phyloP scores from a whole-genome alignment of 1,140 invertebrate species.

The Euwallacea fornicatus region DNA sequence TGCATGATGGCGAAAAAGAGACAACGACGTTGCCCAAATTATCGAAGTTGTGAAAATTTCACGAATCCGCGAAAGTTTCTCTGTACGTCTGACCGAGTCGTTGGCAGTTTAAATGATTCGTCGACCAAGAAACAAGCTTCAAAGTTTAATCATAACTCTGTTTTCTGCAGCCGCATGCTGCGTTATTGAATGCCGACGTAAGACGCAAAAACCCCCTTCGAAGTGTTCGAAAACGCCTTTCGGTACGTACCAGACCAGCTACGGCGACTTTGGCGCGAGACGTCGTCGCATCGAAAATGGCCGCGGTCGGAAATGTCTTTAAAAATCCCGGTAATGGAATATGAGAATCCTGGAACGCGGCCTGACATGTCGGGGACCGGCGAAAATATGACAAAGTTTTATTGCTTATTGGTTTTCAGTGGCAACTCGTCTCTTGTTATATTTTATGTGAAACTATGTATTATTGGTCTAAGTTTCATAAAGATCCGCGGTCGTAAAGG shows the following conservation, averaged over 20 bases:
- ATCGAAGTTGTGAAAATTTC: conserved; percentile 15
- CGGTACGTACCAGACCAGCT: no score
- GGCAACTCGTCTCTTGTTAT: conserved; percentile 15
- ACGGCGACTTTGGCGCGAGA: no score
- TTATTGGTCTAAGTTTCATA: conserved; percentile 11
- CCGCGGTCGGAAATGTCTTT: no score
- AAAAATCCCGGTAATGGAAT: no score
- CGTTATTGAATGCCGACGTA: background rate
- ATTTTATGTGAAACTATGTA: conserved; percentile 29
- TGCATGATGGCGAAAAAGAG: conserved; percentile 6
- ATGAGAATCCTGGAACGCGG: background rate
- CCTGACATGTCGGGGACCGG: background rate
- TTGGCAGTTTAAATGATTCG: conserved; percentile 23
- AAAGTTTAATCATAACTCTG: conserved; percentile 19
- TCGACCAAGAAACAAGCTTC: conserved; percentile 16
- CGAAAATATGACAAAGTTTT: conserved; percentile 23
- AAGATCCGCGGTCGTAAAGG: conserved; percentile 20
- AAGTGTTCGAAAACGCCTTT: no score
- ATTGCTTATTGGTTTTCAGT: conserved; percentile 26
- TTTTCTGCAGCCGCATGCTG: background rate
- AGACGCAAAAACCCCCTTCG: no score
- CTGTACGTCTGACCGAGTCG: conserved; percentile 5
- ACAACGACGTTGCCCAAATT: conserved; percentile 7
- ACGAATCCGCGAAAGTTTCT: conserved; percentile 13
- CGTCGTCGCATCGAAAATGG: no score